phyloP scores from a whole-genome alignment of 53 echinoderm and acorn worm genomes.

The Patiria pectinifera region DNA sequence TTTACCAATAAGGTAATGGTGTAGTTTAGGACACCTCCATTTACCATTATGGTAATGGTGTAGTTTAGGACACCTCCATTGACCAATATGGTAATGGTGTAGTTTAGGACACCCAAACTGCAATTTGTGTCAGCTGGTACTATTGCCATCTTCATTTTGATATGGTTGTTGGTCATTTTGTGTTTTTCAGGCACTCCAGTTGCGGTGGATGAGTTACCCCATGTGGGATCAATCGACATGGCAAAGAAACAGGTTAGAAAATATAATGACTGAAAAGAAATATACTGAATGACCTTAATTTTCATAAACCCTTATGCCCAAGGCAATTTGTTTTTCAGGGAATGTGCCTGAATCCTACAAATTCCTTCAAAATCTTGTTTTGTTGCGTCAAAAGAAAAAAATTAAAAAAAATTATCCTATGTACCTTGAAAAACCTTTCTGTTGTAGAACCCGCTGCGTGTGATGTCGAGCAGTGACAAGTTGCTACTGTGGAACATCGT shows the following conservation, averaged over 20 bases:
- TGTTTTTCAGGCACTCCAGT: conserved; percentile 19
- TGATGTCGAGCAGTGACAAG: conserved; percentile 89
- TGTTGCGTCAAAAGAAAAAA: no score
- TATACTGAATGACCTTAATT: background rate
- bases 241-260: conserved; percentile 43
- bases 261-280: background rate
- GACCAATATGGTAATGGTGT: no score
- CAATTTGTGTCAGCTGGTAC: background rate
- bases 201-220: conserved; percentile 19
- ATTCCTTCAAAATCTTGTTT: no score
- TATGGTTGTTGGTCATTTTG: background rate
- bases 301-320: background rate
- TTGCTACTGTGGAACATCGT: conserved; percentile 85
- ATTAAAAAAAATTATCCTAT: no score
- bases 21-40: no score
- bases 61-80: no score
- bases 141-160: background rate
- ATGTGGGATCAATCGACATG: background rate
- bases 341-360: no score
- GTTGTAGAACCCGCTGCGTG: conserved; percentile 68
- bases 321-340: background rate
- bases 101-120: no score
- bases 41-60: no score
- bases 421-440: background rate
- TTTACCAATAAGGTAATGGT: no score